A percentile compares a stretch with the other conserved stretches of the same genome.
Conservation (phyloP, 2,797 vertebrate genomes). For the Discoglossus pictus region DNA sequence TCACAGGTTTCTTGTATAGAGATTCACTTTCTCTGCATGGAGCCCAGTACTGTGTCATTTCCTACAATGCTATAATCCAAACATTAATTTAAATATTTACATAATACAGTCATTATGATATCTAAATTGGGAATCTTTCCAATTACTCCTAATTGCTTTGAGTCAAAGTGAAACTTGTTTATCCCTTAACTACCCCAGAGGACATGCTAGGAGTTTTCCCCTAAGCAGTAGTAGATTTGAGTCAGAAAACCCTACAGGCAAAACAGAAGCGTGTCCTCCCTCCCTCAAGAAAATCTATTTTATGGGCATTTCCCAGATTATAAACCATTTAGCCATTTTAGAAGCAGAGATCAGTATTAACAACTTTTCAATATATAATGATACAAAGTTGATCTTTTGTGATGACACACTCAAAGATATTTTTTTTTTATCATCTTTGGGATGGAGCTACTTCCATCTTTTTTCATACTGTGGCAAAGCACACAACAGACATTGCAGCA, state of each 20-base stretch:
- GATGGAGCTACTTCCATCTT: no score
- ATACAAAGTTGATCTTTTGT: no score
- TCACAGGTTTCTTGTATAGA: slow-evolving; percentile 3
- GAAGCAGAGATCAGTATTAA: no score
- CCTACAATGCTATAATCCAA: slow-evolving; percentile 3
- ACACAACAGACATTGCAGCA: no score
- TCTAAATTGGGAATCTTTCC: slow-evolving; percentile 28
- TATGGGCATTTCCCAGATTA: no score
- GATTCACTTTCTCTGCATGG: not conserved
- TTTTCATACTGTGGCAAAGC: no score
- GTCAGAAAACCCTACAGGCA: slow-evolving; percentile 7
- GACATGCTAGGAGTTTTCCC: slow-evolving; percentile 20
- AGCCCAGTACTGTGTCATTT: not conserved
- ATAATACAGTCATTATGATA: slow-evolving; percentile 19
- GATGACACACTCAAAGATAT: no score
- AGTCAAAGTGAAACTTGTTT: slow-evolving; percentile 29
- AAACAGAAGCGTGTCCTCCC: slow-evolving; percentile 2
- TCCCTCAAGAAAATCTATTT: no score
- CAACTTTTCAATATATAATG: no score
- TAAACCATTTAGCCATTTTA: no score
- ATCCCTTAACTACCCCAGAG: slow-evolving; percentile 15
- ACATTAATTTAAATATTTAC: slow-evolving; percentile 34
- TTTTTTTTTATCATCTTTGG: no score
- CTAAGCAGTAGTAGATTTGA: slow-evolving; percentile 30
- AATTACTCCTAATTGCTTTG: slow-evolving; percentile 43